phyloP scores from a whole-genome alignment of 2,113 vertebrate genomes.

The Boulengeromyrus knoepffleri region DNA sequence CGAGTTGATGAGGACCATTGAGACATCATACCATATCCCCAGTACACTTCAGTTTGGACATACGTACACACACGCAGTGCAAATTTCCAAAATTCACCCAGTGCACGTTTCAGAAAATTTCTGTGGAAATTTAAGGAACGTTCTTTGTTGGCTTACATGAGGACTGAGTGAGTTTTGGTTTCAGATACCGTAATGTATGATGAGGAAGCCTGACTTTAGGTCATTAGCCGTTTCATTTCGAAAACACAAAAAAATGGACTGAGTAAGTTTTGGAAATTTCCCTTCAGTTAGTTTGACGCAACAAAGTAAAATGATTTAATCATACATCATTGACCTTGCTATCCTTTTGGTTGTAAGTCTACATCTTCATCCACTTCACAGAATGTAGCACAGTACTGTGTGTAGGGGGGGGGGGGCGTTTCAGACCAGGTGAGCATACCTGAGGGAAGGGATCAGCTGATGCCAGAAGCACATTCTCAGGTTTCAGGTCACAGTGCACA shows the following conservation, averaged over 20 bases:
- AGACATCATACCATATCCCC: neutral
- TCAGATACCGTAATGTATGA: no score
- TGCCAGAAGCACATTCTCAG: constrained; percentile 81
- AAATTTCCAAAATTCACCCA: neutral
- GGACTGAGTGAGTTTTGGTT: no score
- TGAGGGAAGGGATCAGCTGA: constrained; percentile 84
- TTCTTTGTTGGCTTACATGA: no score
- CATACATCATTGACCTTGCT: neutral
- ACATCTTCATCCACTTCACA: neutral
- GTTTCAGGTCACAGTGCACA: constrained; percentile 85
- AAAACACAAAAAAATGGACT: no score
- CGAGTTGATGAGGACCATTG: neutral
- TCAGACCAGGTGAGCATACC: constrained; percentile 36
- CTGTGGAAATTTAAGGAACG: no score
- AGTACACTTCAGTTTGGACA: neutral
- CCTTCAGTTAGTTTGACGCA: no score
- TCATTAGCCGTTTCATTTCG: no score
- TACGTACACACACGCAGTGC: neutral
- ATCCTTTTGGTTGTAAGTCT: neutral
- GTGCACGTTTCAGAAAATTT: no score
- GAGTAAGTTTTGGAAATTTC: no score
- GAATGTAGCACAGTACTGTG: neutral
- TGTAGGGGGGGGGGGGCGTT: neutral
- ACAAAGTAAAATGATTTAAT: neutral
- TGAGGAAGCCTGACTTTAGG: neutral